Percentiles rank a stretch among this genome's conserved stretches.
Conservation (phyloP, 1,140 invertebrate genomes). For the Laupala kohalensis region DNA sequence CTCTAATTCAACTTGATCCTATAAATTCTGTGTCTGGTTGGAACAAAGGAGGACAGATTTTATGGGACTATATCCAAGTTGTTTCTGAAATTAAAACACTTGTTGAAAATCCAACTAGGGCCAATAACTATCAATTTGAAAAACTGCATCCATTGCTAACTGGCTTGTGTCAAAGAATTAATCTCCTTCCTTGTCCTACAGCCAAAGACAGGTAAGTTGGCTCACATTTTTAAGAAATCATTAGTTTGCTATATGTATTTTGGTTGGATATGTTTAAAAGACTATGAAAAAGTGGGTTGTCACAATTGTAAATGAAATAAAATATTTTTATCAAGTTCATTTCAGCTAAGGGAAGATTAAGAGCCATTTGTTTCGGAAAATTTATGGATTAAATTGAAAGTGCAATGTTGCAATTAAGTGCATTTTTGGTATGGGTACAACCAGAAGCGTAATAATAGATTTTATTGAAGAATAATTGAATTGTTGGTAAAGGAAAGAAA, state of each 20-base stretch:
- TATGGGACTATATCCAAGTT: conserved; percentile 52
- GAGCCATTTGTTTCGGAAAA: too few relatives aligned
- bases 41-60: conserved; percentile 47
- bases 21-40: conserved; percentile 36
- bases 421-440: too few relatives aligned
- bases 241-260: neutral
- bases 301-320: neutral
- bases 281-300: neutral
- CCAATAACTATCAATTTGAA: conserved; percentile 44
- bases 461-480: too few relatives aligned
- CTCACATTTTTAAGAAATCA: neutral
- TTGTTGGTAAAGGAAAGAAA: too few relatives aligned
- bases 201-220: conserved; percentile 41
- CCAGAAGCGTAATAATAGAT: too few relatives aligned
- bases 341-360: too few relatives aligned
- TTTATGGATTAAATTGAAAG: too few relatives aligned
- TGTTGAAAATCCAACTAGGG: conserved; percentile 26
- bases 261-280: neutral
- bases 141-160: conserved; percentile 44
- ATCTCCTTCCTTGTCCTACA: conserved; percentile 42
- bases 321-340: too few relatives aligned
- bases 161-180: conserved; percentile 45
- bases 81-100: conserved; percentile 35
- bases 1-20: conserved; percentile 31
- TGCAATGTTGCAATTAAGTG: too few relatives aligned